A percentile compares a stretch with the other conserved stretches of the same genome.
phyloP scores from a whole-genome alignment of 1,140 invertebrate genomes.

The Trichonephila inaurata region DNA sequence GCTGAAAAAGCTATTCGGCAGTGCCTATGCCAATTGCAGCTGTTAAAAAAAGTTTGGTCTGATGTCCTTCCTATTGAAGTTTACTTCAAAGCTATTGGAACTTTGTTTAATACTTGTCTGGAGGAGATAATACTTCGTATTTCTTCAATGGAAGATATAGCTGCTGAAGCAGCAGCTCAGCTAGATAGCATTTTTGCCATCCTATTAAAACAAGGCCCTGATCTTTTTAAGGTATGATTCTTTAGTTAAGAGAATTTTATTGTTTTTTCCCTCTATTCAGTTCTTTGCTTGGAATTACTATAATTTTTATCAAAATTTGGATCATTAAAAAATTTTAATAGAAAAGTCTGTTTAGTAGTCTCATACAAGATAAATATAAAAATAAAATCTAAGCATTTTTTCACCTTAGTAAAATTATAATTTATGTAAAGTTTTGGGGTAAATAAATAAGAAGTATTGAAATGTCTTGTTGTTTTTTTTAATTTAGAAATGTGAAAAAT shows the following conservation, averaged over 20 bases:
- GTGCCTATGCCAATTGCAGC: conserved; percentile 90
- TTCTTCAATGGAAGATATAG: conserved; percentile 85
- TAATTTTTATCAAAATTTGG: too few relatives aligned
- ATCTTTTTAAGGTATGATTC: conserved; percentile 83
- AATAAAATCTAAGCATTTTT: too few relatives aligned
- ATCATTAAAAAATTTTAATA: too few relatives aligned
- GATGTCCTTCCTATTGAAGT: conserved; percentile 87
- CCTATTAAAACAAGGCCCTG: conserved; percentile 83
- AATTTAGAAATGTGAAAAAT: too few relatives aligned
- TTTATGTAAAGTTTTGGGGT: too few relatives aligned
- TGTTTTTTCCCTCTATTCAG: neutral
- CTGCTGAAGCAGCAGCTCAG: conserved; percentile 84
- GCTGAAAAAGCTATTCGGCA: conserved; percentile 88
- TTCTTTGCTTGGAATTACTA: too few relatives aligned
- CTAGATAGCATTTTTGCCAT: conserved; percentile 84
- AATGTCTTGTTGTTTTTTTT: too few relatives aligned
- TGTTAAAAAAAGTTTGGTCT: conserved; percentile 93
- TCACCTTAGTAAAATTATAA: too few relatives aligned
- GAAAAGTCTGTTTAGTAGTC: too few relatives aligned
- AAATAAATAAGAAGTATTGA: too few relatives aligned
- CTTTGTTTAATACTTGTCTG: conserved; percentile 85
- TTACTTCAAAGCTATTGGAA: conserved; percentile 85
- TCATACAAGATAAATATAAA: too few relatives aligned
- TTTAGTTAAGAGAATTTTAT: neutral
- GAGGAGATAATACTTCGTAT: conserved; percentile 84